phyloP scores from a whole-genome alignment of 2,888 invertebrate species.

The Liopterus haemorrhoidalis region DNA sequence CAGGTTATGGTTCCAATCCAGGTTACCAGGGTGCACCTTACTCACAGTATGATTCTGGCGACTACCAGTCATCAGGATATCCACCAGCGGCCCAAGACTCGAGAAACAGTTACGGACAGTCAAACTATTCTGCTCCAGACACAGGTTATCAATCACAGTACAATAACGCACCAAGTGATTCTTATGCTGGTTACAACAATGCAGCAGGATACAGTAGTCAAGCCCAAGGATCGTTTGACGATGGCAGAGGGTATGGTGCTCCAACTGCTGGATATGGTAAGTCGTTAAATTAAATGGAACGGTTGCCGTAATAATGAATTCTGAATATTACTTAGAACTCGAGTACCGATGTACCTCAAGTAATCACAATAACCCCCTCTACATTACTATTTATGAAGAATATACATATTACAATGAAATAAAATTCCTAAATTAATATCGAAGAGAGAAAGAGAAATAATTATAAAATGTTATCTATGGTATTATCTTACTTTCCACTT shows the following conservation, averaged over 20 bases:
- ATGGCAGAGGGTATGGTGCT: conserved; percentile 27
- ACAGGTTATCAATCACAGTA: conserved; percentile 26
- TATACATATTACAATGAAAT: too few species aligned
- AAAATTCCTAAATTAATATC: too few species aligned
- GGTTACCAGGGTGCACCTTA: conserved; percentile 14
- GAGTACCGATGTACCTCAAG: too few species aligned
- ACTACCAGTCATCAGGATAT: conserved; percentile 21
- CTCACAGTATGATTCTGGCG: conserved; percentile 15
- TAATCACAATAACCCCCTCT: too few species aligned
- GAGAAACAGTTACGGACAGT: conserved; percentile 26
- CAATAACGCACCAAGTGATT: conserved; percentile 24
- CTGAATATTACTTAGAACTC: too few species aligned
- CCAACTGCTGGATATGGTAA: conserved; percentile 29
- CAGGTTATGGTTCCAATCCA: conserved; percentile 10
- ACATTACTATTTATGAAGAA: too few species aligned
- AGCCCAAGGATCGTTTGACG: conserved; percentile 26
- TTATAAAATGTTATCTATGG: too few species aligned
- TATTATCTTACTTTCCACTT: too few species aligned
- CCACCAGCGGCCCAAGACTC: conserved; percentile 21
- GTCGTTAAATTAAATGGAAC: too few species aligned
- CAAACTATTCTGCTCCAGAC: conserved; percentile 26
- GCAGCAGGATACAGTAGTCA: conserved; percentile 27
- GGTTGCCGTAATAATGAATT: too few species aligned
- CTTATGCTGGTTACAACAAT: conserved; percentile 27
- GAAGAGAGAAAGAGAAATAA: too few species aligned